phyloP scores from a whole-genome alignment of 2,113 vertebrate species.

The Zosterops lateralis region DNA sequence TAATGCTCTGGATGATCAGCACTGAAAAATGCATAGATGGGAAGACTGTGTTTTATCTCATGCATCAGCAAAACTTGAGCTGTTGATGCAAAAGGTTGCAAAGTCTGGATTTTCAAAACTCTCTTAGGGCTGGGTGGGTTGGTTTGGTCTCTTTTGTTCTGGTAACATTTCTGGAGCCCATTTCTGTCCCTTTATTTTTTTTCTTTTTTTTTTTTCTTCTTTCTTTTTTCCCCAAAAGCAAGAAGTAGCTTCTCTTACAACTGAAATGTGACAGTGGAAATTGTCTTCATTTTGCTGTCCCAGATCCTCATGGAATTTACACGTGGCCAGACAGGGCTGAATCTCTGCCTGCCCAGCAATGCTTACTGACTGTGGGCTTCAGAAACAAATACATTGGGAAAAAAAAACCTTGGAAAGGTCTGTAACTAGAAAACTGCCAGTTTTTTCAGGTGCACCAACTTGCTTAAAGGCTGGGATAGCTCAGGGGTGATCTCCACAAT shows the following conservation, averaged over 20 bases:
- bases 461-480: neutral
- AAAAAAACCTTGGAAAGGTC: slow-evolving; percentile 67
- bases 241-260: neutral
- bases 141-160: neutral
- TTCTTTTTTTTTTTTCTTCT: too few relatives aligned
- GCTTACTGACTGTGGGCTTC: slow-evolving; percentile 73
- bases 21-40: neutral
- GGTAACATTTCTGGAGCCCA: neutral
- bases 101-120: neutral
- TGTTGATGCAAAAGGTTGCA: neutral
- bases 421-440: slow-evolving; percentile 55
- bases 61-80: neutral
- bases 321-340: slow-evolving; percentile 67
- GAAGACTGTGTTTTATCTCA: neutral
- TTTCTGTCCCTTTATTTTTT: neutral
- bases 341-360: slow-evolving; percentile 42
- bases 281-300: neutral
- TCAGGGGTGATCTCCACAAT: neutral
- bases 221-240: accelerated
- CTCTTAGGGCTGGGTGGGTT: neutral
- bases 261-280: neutral
- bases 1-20: neutral
- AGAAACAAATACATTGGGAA: slow-evolving; percentile 66
- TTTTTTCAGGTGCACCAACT: slow-evolving; percentile 59
- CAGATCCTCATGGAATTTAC: slow-evolving; percentile 65